Conservation (phyloP, 1,140 invertebrate species). For the Bemisia tabaci region DNA sequence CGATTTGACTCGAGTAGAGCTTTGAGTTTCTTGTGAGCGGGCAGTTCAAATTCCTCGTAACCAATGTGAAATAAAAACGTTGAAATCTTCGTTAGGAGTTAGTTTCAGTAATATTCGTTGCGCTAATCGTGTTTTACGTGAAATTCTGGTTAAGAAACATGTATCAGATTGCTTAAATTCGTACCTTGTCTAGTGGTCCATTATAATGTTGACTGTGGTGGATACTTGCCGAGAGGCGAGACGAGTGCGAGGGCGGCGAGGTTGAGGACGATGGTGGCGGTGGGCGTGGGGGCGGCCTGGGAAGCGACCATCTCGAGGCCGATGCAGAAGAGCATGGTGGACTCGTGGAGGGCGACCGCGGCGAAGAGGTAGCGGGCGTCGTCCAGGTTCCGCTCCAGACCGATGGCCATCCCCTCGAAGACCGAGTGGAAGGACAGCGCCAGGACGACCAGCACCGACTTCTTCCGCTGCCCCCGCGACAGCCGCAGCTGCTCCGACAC, state of each 20-base stretch:
- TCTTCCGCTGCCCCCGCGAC: background rate
- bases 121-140: no score
- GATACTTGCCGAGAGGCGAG: conserved; percentile 56
- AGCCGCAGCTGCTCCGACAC: background rate
- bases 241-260: conserved; percentile 64
- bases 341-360: conserved; percentile 76
- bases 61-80: no score
- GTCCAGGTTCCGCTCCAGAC: conserved; percentile 45
- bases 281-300: conserved; percentile 41
- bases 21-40: no score
- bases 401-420: conserved; percentile 48
- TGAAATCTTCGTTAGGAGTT: no score
- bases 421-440: conserved; percentile 46
- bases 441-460: conserved; percentile 33
- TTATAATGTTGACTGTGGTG: no score
- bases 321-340: conserved; percentile 77
- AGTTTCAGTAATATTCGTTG: no score
- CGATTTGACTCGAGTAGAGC: no score
- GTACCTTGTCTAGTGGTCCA: no score
- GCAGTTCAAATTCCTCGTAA: no score
- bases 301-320: conserved; percentile 60
- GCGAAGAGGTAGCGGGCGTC: conserved; percentile 43
- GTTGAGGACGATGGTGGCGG: conserved; percentile 42
- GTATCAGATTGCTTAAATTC: no score
- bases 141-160: no score